Conservation (phyloP, 1,140 invertebrate species). For the Acromyrmex echinatior region DNA sequence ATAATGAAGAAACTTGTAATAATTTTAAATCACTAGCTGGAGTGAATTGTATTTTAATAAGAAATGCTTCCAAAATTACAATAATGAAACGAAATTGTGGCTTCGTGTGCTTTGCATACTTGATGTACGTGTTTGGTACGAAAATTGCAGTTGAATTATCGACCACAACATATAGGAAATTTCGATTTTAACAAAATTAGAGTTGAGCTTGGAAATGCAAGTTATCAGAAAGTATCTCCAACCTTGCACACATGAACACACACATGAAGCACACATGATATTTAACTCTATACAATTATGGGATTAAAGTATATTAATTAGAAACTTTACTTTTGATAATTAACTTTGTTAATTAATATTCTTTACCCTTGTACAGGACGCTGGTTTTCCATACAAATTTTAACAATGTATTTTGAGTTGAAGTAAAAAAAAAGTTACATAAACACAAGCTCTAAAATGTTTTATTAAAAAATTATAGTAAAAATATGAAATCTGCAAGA, state of each 20-base stretch:
- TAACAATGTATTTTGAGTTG: too few species aligned
- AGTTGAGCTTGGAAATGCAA: neutral
- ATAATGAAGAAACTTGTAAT: neutral
- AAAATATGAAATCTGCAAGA: too few species aligned
- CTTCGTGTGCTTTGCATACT: neutral
- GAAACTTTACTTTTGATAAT: neutral
- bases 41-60: slow-evolving; percentile 5
- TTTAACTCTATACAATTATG: neutral
- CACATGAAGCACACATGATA: neutral
- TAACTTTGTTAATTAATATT: neutral
- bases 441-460: too few species aligned
- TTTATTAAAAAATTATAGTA: too few species aligned
- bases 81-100: slow-evolving; percentile 17
- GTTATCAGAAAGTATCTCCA: neutral
- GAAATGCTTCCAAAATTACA: neutral
- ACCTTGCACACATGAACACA: too few species aligned
- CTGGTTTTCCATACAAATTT: too few species aligned
- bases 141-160: slow-evolving; percentile 34
- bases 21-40: neutral
- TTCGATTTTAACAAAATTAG: slow-evolving; percentile 26
- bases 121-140: neutral
- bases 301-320: neutral
- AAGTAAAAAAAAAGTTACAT: too few species aligned
- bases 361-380: neutral
- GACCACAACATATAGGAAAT: slow-evolving; percentile 19